Conservation (phyloP, 1,140 invertebrate species). For the Aphidius ervi region DNA sequence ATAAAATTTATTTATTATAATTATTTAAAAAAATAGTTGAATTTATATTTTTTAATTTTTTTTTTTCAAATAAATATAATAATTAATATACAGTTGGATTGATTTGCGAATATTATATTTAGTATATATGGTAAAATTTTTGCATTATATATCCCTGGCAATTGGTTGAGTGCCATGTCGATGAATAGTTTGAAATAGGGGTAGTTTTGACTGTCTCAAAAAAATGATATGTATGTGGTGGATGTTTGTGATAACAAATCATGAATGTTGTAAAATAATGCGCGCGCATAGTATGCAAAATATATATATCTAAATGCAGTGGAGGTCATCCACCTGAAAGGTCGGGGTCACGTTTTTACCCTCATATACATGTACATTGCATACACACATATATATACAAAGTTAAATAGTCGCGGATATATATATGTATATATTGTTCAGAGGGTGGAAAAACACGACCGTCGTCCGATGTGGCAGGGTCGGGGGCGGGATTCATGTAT, state of each 20-base stretch:
- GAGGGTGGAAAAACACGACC: slow-evolving; percentile 27
- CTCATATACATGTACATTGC: slow-evolving; percentile 19
- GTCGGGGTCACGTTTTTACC: slow-evolving; percentile 51
- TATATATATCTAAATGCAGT: slow-evolving; percentile 35
- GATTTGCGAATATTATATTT: too few species aligned
- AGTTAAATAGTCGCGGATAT: slow-evolving; percentile 6
- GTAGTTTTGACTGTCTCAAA: slow-evolving; percentile 21
- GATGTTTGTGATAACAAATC: slow-evolving; percentile 8
- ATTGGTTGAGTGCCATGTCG: not conserved
- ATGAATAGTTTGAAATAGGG: not conserved
- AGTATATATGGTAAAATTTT: not conserved
- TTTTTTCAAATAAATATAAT: not conserved
- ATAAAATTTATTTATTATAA: too few species aligned
- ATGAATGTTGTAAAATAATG: slow-evolving; percentile 20
- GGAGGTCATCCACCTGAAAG: slow-evolving; percentile 55
- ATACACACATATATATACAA: not conserved
- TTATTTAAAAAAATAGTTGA: not conserved
- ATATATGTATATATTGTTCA: not conserved
- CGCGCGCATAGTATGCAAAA: slow-evolving; percentile 33
- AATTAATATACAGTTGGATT: too few species aligned
- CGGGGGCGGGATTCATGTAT: slow-evolving; percentile 23
- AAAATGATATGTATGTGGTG: slow-evolving; percentile 12
- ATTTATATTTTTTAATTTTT: not conserved
- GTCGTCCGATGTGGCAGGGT: slow-evolving; percentile 21
- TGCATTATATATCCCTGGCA: slow-evolving; percentile 13